These are phyloP conservation scores for Plagiodera versicolora DNA, from an alignment of 2,888 invertebrate genomes.

Conservation along the genomic window DNA sequence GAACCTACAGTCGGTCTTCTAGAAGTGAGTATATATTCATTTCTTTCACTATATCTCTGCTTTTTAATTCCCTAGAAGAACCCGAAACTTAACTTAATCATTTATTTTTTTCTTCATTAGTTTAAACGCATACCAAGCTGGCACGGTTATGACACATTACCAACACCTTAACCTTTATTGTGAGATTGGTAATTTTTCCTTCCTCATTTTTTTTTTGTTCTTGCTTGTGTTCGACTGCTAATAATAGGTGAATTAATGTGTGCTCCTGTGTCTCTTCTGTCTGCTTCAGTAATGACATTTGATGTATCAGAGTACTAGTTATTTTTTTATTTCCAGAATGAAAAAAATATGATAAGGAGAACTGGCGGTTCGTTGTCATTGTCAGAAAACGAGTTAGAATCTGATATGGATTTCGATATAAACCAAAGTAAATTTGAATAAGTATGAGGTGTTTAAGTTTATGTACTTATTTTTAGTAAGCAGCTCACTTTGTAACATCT, in stretches of 20 bases:
- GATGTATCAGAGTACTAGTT: not conserved
- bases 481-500: not conserved
- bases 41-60: no score
- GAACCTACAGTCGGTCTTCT: conserved; percentile 69
- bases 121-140: conserved; percentile 34
- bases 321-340: conserved; percentile 20
- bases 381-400: conserved; percentile 82
- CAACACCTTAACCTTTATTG: conserved; percentile 23
- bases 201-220: conserved; percentile 3
- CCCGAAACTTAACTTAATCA: no score
- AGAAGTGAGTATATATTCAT: conserved; percentile 56
- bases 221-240: conserved; percentile 2
- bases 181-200: conserved; percentile 20
- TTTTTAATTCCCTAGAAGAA: no score
- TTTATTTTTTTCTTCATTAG: conserved; percentile 25
- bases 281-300: not conserved
- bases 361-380: conserved; percentile 78
- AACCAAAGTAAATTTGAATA: conserved; percentile 17
- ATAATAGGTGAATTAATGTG: no score
- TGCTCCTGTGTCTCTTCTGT: not conserved
- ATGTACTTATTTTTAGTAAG: not conserved
- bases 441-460: not conserved
- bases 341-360: conserved; percentile 55
- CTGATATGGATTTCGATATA: conserved; percentile 59
- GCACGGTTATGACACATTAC: conserved; percentile 30